Percentiles rank a stretch among this genome's conserved stretches.
phyloP scores from a whole-genome alignment of 2,113 vertebrate species.

The Ranitomeya imitator region DNA sequence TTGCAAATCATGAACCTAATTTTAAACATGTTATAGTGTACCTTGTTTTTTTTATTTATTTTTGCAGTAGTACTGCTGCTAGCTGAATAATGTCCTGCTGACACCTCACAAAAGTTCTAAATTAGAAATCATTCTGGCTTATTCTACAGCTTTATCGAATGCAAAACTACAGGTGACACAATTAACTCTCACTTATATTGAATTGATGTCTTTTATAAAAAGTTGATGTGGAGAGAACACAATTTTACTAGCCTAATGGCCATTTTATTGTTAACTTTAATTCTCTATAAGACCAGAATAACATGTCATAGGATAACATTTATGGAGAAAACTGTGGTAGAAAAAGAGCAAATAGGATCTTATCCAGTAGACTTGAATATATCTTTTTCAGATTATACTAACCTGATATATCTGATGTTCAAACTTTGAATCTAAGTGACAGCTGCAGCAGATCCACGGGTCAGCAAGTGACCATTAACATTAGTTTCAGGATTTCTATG shows the following conservation, averaged over 20 bases:
- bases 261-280: constrained; percentile 31
- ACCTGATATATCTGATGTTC: too few species aligned
- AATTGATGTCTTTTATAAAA: constrained; percentile 33
- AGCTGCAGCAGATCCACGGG: too few species aligned
- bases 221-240: neutral
- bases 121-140: constrained; percentile 46
- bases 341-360: too few species aligned
- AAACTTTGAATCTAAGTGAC: too few species aligned
- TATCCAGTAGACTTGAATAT: too few species aligned
- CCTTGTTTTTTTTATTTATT: neutral
- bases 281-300: constrained; percentile 13
- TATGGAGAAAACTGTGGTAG: too few species aligned
- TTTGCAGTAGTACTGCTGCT: neutral
- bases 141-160: constrained; percentile 23
- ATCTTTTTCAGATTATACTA: too few species aligned
- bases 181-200: constrained; percentile 41
- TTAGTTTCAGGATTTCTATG: too few species aligned
- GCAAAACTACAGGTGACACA: constrained; percentile 27
- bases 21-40: neutral
- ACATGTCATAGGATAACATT: constrained; percentile 13
- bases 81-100: constrained; percentile 32
- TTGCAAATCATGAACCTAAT: neutral
- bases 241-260: constrained; percentile 43
- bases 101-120: constrained; percentile 38
- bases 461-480: too few species aligned